Percentiles rank a stretch among this genome's conserved stretches.
Conservation (phyloP, 2,888 invertebrate species). For the Laspeyria flexula region DNA sequence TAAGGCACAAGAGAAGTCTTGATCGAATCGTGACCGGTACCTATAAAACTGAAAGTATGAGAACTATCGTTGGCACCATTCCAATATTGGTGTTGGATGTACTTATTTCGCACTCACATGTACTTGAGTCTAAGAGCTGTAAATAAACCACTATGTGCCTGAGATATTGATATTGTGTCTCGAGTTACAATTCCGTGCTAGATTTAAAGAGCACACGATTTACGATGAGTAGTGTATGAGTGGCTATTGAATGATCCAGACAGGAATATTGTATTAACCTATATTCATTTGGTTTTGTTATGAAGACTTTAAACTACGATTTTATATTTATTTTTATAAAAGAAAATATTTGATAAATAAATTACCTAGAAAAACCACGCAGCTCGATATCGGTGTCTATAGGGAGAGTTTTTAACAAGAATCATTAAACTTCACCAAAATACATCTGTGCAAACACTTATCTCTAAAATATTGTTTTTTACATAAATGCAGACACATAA, state of each 20-base stretch:
- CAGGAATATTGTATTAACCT: no score
- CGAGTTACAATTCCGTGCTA: slow-evolving; percentile 1
- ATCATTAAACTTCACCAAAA: no score
- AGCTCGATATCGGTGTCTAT: no score
- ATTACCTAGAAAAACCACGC: no score
- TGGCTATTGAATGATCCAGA: neutral
- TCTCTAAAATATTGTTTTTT: no score
- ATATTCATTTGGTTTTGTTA: no score
- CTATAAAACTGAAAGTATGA: slow-evolving; percentile 31
- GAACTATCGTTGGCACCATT: slow-evolving; percentile 59
- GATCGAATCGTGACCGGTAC: slow-evolving; percentile 29
- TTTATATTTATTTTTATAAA: no score
- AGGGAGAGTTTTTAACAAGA: no score
- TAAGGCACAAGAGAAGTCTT: neutral
- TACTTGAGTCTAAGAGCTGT: slow-evolving; percentile 24
- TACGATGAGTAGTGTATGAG: neutral
- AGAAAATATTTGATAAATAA: no score
- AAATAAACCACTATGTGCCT: slow-evolving; percentile 19
- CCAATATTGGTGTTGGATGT: slow-evolving; percentile 67
- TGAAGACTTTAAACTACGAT: no score
- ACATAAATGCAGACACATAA: neutral
- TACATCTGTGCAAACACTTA: no score
- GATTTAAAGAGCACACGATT: neutral
- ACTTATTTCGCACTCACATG: slow-evolving; percentile 54
- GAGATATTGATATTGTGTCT: slow-evolving; percentile 7